Evolutionary conservation across 2,888 invertebrate genomes (phyloP), one percentile per base, ranked within the genome.

Genomic region (Rhagonycha lutea): DNA sequence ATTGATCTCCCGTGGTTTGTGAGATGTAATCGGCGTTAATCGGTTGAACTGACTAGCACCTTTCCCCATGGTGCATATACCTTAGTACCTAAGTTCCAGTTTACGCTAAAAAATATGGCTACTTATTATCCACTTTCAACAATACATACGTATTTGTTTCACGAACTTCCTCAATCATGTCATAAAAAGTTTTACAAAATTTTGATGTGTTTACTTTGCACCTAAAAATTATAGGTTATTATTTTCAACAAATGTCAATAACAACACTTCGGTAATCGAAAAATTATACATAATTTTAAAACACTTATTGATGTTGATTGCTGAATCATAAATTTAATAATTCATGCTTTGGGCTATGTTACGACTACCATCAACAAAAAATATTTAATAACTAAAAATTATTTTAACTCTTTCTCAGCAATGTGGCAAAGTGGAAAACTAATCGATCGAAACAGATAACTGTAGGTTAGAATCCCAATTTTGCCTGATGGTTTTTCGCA

Each of bases 11-110:
- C 83, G 86, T 81, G 78, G 86, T 80, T 84, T 79, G 79, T 82
- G 79, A 84, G 84, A 86, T 86, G 86, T 86, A 87, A 87, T 86
- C 86, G 85, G 84, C 83, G 85, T 85, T 86, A 87, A 87, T 86
- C 85, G 86, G 83, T 77, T 81, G 82, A 81, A 81, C 83, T 81
- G 82, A 83, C 84, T 86, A 83, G 84, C 86, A 84, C 85, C 86
- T 86, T 65, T 82, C 83, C 86, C 85, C 82, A 83, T 80, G 79
- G 84, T 78, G 84, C 81, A 81, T 82, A 82, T 71, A 72, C 81
- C 80, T n/a, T 79, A 80, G 76, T 78, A 80, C 77, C 76, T 78
- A 80, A 80, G 78, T 73, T 75, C 47, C 47, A 47, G 47, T 47
- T 47, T n/a, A 47, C n/a, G 12, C n/a, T 18, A 47, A 47, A 47